A percentile compares a stretch with the other conserved stretches of the same genome.
Conservation (phyloP, 64 coral and sea anemone species). For the Dendronephthya gigantea region DNA sequence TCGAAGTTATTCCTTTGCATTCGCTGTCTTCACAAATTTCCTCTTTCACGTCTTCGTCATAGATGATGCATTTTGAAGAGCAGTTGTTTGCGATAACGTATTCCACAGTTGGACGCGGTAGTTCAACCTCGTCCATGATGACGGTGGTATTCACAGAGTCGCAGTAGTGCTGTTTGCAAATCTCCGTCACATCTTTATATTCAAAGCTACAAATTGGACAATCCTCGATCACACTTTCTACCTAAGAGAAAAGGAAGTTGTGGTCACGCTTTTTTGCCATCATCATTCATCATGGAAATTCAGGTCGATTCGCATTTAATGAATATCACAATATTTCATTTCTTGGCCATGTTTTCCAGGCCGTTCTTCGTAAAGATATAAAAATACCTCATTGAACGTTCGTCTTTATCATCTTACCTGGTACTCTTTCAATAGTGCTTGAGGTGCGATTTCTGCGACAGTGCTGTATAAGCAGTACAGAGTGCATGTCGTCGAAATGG, state of each 20-base stretch:
- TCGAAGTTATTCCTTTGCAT: not conserved
- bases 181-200: not conserved
- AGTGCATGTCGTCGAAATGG: not conserved
- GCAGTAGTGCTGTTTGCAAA: not conserved
- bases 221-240: not conserved
- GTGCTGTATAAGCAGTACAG: not conserved
- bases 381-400: no score
- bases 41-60: not conserved
- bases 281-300: no score
- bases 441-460: not conserved
- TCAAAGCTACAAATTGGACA: not conserved
- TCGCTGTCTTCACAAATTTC: not conserved
- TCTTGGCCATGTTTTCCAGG: no score
- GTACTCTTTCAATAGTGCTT: not conserved
- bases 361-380: no score
- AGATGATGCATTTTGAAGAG: not conserved
- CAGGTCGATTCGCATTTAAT: no score
- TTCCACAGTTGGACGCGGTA: not conserved
- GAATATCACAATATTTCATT: no score
- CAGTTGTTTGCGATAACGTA: not conserved
- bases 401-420: not conserved
- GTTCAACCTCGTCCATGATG: not conserved
- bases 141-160: not conserved
- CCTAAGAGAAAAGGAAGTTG: no score
- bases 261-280: no score